Base-by-base conservation (phyloP, 2,797 vertebrate genomes). In the Sandelia bainsii region DNA sequence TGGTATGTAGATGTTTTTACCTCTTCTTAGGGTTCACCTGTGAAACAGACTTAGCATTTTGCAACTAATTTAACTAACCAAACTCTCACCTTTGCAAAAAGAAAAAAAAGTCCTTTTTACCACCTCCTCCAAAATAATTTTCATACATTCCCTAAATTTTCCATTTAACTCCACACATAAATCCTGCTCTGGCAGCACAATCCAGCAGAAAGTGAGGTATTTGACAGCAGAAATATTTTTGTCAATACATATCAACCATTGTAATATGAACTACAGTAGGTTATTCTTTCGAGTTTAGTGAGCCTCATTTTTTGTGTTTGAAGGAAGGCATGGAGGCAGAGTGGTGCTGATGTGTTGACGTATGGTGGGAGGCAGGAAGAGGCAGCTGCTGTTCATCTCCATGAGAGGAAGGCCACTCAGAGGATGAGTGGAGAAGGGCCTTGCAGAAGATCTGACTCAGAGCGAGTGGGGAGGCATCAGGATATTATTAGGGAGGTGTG, bases 401-500 rank as follows among this genome's bases (percentile, higher is more conserved):
- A 73, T 50, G 74, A 86, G 84, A 87, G 81, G 76, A 85, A 81
- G 82, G 82, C 87, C 75, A 63, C 87, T 81, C 67, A 82, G 86
- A 84, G 82, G 79, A 86, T 71, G 87, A 88, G 88, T 85, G 84
- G 77, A 90, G 80, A 80, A 77, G 72, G 74, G 78, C 77, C 83
- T 88, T 82, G 84, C 65, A 79, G 85, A 65, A 78, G 79, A 80
- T 85, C 77, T 92, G 91, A 93, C 89, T 92, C 92, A 92, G 70
- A 80, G 72, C 62, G 82, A 89, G 89, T 84, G 87, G 86, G 88
- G 91, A 88, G 85, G 86, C 82, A 69, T 84, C 73, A 56, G 83
- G 90, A 89, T 89, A 89, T 92, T 88, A 91, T 91, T 91, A 88
- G 84, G 88, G 90, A 88, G 90, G 90, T 85, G 86, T 79, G 83